phyloP scores from a whole-genome alignment of 2,888 invertebrate genomes.

The Chelonus formosanus region DNA sequence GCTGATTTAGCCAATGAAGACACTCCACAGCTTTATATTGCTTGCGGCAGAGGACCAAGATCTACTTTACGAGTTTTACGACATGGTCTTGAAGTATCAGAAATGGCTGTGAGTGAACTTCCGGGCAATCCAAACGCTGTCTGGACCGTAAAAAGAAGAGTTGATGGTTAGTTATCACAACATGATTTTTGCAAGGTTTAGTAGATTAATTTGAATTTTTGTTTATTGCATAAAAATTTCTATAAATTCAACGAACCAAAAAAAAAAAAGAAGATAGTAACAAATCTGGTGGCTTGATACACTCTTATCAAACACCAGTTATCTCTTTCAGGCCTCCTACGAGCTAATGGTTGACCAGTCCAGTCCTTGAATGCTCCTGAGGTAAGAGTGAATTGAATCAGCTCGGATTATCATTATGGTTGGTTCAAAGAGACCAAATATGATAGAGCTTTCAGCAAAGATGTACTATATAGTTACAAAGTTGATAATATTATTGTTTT shows the following conservation, averaged over 20 bases:
- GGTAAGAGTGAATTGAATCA: conserved; percentile 53
- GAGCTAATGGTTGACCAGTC: conserved; percentile 60
- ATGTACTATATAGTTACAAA: conserved; percentile 8
- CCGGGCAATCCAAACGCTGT: conserved; percentile 99
- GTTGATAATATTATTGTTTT: conserved; percentile 11
- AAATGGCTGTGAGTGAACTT: conserved; percentile 99
- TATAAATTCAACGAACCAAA: conserved; percentile 18
- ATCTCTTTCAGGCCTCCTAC: conserved; percentile 80
- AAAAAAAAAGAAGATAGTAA: conserved; percentile 53
- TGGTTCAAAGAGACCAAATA: conserved; percentile 22
- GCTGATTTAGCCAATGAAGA: conserved; percentile 98
- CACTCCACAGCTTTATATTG: conserved; percentile 96
- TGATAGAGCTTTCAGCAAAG: background rate
- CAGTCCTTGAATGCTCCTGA: conserved; percentile 56
- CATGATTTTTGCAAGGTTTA: conserved; percentile 1
- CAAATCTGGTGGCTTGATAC: conserved; percentile 72
- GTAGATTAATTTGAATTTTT: conserved; percentile 32
- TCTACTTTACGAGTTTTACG: conserved; percentile 90
- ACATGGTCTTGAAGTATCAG: conserved; percentile 97
- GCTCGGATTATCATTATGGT: conserved; percentile 28
- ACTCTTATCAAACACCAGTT: conserved; percentile 88
- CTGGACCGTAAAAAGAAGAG: conserved; percentile 96
- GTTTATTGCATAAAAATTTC: conserved; percentile 11
- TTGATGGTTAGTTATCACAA: conserved; percentile 83
- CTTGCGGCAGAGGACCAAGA: conserved; percentile 95